These are phyloP conservation scores for Amorpha juglandis DNA, from an alignment of 2,888 invertebrate species.

Conservation along the genomic window DNA sequence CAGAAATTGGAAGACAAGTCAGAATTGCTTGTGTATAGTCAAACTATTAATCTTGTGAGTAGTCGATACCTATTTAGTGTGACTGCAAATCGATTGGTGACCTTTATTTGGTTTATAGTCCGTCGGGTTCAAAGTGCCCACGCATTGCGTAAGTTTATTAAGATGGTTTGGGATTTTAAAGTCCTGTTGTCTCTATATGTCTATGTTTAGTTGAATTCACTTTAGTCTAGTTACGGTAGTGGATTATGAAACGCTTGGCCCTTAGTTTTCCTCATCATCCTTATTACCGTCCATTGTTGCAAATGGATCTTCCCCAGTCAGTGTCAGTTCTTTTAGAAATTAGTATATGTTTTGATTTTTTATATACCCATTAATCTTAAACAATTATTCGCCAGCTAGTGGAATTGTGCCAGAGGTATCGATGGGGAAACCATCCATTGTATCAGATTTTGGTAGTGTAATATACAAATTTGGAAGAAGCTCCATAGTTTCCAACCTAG, in stretches of 20 bases:
- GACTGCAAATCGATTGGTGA: slow-evolving; percentile 32
- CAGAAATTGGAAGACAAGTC: slow-evolving; percentile 29
- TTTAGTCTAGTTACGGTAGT: no score
- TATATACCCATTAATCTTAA: neutral
- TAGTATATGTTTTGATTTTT: neutral
- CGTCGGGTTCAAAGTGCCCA: slow-evolving; percentile 1
- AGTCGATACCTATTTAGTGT: slow-evolving; percentile 32
- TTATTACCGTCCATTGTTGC: no score
- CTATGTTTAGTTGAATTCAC: no score
- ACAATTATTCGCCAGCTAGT: neutral
- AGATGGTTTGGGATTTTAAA: neutral
- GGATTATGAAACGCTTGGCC: no score
- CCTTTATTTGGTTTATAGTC: slow-evolving; percentile 11
- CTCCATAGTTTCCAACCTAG: neutral
- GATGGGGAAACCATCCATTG: neutral
- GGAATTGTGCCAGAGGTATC: neutral
- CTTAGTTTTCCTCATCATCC: no score
- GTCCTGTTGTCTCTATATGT: neutral
- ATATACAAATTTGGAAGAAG: neutral
- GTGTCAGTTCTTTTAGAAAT: neutral
- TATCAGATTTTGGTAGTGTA: neutral
- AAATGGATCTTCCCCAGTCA: no score
- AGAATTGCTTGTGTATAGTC: slow-evolving; percentile 32
- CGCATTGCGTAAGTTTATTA: neutral
- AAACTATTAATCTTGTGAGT: slow-evolving; percentile 40